Evolutionary conservation across 2,888 invertebrate species (phyloP), one percentile per base, ranked within the genome.

Genomic region (Ectobius pallidus): DNA sequence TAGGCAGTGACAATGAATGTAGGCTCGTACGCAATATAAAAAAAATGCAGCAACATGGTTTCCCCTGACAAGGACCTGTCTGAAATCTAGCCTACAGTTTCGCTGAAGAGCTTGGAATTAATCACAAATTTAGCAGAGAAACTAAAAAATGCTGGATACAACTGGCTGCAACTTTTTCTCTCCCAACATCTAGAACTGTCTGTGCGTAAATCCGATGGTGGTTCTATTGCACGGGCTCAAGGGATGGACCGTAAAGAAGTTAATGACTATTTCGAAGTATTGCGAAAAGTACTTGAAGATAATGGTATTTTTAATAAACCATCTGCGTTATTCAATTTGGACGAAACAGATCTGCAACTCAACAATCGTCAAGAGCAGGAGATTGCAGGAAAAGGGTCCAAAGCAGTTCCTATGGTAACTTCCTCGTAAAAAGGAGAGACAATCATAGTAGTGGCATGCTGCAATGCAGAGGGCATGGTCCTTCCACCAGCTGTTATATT

Each of bases 81-180:
- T 18, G 49, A n/a, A 49, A 7, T 7, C 22, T 55, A 2, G 27
- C 55, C 4, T 55, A 22, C 55, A 55, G 22, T 16, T 55, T 55
- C 25, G 55, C 55, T 4, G 55, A 55, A 55, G 22, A 55, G n/a
- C 55, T 55, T 18, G 9, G 22, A 3, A 4, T 55, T 4, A 46
- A 46, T 3, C 46, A 46, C 18, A 46, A 7, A n/a, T 34, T 34
- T 11, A 34, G 11, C 34, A 49, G 16, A 49, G 20, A 49, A 6
- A 16, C n/a, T 11, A 18, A 55, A 25, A 55, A 55, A 55, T 6
- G 27, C 25, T 25, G 55, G 55, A 22, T 55, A 25, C n/a, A 25
- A 55, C n/a, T 55, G 55, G 55, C 25, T 55, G 55, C 11, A 55
- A n/a, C 55, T 55, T 20, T 55, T 20, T 55, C 25, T 55, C 9